phyloP scores from a whole-genome alignment of 23 tunicate genomes.

The Trididemnum clinides region DNA sequence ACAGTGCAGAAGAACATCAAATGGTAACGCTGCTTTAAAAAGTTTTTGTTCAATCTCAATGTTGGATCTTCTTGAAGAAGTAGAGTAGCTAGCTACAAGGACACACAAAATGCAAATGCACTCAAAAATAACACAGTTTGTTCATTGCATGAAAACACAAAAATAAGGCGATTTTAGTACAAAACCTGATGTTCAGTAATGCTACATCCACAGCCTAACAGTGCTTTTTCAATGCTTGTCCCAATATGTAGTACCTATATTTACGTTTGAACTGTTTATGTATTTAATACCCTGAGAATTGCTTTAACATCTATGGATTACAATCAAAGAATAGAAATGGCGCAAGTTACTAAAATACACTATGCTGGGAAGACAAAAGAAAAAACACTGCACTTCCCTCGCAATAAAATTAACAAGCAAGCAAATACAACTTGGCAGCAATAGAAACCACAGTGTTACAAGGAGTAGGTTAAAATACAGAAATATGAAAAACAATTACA shows the following conservation, averaged over 20 bases:
- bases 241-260: conserved; percentile 51
- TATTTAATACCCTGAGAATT: conserved; percentile 56
- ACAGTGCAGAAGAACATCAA: conserved; percentile 69
- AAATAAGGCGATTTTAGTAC: conserved; percentile 81
- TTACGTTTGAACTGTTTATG: background rate
- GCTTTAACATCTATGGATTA: conserved; percentile 43
- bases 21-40: background rate
- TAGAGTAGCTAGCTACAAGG: conserved; percentile 66
- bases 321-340: conserved; percentile 41
- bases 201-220: conserved; percentile 66
- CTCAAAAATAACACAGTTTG: conserved; percentile 71
- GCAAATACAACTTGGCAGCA: conserved; percentile 80
- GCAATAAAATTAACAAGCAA: conserved; percentile 61
- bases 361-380: conserved; percentile 81
- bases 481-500: conserved; percentile 73
- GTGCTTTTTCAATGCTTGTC: conserved; percentile 59
- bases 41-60: conserved; percentile 52
- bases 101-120: conserved; percentile 56
- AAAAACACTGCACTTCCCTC: conserved; percentile 82
- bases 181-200: conserved; percentile 53
- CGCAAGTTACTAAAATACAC: conserved; percentile 40
- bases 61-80: conserved; percentile 64
- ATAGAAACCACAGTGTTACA: conserved; percentile 71
- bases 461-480: conserved; percentile 75
- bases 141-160: conserved; percentile 64